Evolutionary conservation across 2,113 vertebrate species (phyloP), one percentile per base, ranked within the genome.

Genomic region (Apteryx owenii): DNA sequence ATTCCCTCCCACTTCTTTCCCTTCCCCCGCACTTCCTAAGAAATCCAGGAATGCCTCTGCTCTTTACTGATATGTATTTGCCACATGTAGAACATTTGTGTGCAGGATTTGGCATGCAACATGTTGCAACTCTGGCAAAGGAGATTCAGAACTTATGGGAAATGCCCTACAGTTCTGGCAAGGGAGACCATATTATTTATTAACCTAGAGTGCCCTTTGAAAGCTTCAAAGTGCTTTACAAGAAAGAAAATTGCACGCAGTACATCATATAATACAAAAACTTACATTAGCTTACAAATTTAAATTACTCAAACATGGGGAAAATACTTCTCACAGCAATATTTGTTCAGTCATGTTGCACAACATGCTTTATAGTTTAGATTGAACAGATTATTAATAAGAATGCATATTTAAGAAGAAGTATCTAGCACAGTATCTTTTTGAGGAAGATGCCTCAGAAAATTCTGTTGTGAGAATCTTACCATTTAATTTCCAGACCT

Each of bases 111-210:
- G 96, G 89, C 90, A 82, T 94, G 92, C 72, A 93, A n/a, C 54
- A 5, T 94, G 92, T 94, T 96, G 95, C 81, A 97, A 62, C 93
- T 96, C 68, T 96, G 94, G 93, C 94, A 97, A 19, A 92, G 90
- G 92, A 81, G 42, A 77, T 93, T 80, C 61, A 87, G 81, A 85
- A 85, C 76, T 95, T 95, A 94, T 38, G 92, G 90, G 92, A 97
- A 97, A 97, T 95, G 90, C 86, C 91, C 96, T 96, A 92, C 87
- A 96, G 95, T 90, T 98, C 94, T 96, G 94, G 96, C 95, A 97
- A 81, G 88, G 93, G 81, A 33, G 70, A 68, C 48, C 69, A n/a
- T 88, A 90, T 96, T 95, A 94, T 94, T 94, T 97, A 93, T 96
- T 95, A 97, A 97, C 85, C 90, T 90, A 80, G 92, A 92, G 89